These are phyloP conservation scores for Cyprinodon brontotheroides DNA, from an alignment of 2,113 vertebrate species.

Conservation along the genomic window DNA sequence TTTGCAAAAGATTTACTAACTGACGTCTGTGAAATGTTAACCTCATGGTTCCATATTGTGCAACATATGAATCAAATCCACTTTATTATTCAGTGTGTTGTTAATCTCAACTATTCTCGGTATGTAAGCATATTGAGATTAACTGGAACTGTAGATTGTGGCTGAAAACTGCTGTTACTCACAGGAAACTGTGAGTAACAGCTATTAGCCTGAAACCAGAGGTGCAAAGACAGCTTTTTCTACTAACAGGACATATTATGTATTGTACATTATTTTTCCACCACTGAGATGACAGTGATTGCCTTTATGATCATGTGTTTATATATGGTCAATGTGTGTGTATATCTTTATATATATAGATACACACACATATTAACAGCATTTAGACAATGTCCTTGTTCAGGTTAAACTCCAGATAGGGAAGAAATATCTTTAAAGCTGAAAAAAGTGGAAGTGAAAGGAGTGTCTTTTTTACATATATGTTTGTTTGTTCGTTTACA, in stretches of 20 bases:
- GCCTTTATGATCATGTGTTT: constrained; percentile 54
- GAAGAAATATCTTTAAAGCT: not conserved
- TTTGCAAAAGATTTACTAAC: not conserved
- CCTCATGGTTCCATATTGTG: not conserved
- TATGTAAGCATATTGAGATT: not conserved
- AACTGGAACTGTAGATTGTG: not conserved
- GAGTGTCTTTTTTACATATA: no score
- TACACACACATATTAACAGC: not conserved
- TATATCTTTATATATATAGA: no score
- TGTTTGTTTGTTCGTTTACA: not conserved
- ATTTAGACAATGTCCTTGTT: not conserved
- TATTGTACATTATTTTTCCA: constrained; percentile 13
- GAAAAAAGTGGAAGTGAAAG: not conserved
- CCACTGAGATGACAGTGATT: constrained; percentile 26
- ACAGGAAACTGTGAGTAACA: not conserved
- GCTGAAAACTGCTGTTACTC: not conserved
- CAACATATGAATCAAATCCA: constrained; percentile 1
- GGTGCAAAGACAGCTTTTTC: constrained; percentile 1
- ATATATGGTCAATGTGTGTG: no score
- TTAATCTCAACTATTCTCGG: no score
- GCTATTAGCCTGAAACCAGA: not conserved
- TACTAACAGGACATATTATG: not conserved
- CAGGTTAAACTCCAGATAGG: not conserved
- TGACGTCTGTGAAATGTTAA: not conserved
- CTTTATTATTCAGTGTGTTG: not conserved